Conservation (phyloP, 2,888 invertebrate species). For the Polia nebulosa region DNA sequence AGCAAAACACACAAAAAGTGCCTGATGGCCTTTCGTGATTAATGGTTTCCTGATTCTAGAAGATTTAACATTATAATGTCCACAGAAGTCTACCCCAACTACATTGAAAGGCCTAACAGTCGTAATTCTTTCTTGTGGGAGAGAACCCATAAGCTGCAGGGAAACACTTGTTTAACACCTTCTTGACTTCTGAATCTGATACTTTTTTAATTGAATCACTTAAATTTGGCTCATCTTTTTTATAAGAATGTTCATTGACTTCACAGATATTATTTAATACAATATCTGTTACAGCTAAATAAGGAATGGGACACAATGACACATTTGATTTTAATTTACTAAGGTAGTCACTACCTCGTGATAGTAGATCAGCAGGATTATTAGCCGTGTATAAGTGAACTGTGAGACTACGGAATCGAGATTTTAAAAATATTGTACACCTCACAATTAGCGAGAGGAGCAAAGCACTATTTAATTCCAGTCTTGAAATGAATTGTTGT, state of each 20-base stretch:
- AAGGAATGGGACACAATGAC: neutral
- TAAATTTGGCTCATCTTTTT: neutral
- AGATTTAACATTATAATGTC: no score
- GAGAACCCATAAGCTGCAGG: neutral
- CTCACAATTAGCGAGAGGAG: neutral
- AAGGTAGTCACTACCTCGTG: neutral
- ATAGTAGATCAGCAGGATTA: constrained; percentile 12
- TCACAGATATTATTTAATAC: neutral
- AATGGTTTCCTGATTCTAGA: no score
- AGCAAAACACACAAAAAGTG: no score
- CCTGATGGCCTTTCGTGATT: no score
- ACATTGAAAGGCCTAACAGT: neutral
- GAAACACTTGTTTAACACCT: neutral
- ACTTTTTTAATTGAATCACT: neutral
- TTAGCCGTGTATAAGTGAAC: neutral
- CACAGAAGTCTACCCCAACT: no score
- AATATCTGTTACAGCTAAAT: neutral
- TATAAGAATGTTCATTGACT: no score
- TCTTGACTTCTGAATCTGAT: neutral
- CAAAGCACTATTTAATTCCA: constrained; percentile 6
- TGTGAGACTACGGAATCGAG: neutral
- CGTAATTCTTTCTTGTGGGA: no score
- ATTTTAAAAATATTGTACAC: neutral
- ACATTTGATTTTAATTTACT: neutral
- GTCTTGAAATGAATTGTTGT: no score